phyloP scores from a whole-genome alignment of 92 coral and sea anemone species.

The Meandrina meandrites region DNA sequence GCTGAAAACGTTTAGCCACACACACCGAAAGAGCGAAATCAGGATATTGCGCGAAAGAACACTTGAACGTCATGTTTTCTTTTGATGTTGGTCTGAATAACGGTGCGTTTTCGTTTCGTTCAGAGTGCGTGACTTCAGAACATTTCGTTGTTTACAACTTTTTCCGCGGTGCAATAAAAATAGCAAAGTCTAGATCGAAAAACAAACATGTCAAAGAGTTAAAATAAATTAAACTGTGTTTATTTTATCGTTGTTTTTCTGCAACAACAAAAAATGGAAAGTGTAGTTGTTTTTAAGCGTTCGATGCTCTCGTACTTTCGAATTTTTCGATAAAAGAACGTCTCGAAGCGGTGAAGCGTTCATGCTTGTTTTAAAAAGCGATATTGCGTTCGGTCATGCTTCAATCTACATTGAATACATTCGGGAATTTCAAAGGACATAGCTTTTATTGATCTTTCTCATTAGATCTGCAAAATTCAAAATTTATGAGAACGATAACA shows the following conservation, averaged over 20 bases:
- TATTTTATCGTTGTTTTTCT: neutral
- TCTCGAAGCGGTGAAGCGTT: conserved; percentile 8
- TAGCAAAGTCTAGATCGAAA: conserved; percentile 22
- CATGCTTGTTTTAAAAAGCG: neutral
- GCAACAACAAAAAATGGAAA: neutral
- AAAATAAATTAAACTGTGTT: neutral
- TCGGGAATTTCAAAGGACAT: conserved; percentile 15
- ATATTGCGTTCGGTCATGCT: neutral
- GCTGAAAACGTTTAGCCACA: conserved; percentile 21
- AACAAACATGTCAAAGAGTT: conserved; percentile 27
- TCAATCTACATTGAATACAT: neutral
- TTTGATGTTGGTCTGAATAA: conserved; percentile 1
- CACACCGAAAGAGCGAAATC: conserved; percentile 8
- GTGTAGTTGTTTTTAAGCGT: neutral
- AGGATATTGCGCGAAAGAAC: conserved; percentile 29
- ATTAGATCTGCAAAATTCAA: conserved; percentile 15
- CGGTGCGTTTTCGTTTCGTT: neutral
- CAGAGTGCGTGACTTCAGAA: conserved; percentile 46
- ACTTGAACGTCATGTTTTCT: conserved; percentile 25
- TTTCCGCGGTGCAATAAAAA: conserved; percentile 24
- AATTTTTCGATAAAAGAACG: neutral
- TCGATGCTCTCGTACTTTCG: neutral
- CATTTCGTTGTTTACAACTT: conserved; percentile 17
- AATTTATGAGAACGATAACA: conserved; percentile 17
- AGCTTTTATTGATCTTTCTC: conserved; percentile 1